Evolutionary conservation across 2,113 vertebrate genomes (phyloP), one percentile per base, ranked within the genome.

Genomic region (Oostethus manadensis): DNA sequence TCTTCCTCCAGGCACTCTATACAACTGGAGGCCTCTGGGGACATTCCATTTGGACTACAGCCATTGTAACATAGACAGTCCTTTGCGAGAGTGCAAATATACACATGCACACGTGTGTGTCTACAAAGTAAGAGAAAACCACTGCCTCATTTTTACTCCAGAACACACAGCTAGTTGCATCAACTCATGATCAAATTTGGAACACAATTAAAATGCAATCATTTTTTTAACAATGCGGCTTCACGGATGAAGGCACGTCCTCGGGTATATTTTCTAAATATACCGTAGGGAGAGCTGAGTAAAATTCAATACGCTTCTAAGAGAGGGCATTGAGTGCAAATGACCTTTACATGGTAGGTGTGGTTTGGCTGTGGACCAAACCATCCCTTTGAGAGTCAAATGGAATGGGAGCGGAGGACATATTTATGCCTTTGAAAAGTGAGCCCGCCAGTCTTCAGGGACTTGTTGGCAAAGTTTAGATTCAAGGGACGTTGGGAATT

Each of bases 31-130:
- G 79, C 81, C 83, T 84, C 77, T 17, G 51, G 83, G 83, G 80
- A 83, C 84, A 77, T 74, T 83, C 69, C 63, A 76, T 79, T 88
- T 88, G 86, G 83, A 87, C 23, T 56, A 80, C 76, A 79, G 83
- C 84, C 86, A 86, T 84, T 71, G 82, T 79, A 76, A 70, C 62
- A 74, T 64, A 79, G 60, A 79, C 70, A 78, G 74, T 71, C 77
- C 62, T 78, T 73, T 70, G 58, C 62, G 51, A 79, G 71, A 84
- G 77, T 70, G 72, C 82, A 76, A 71, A 80, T 82, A 74, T 79
- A 78, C 80, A 77, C 76, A 73, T 26, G 56, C 62, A 21, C 22
- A 35, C 17, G 18, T 69, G 60, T 59, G 50, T 35, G 43, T 62
- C 68, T 56, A 65, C 71, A 73, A 16, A 76, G 68, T 49, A 45